These are phyloP conservation scores for Drosophila pachea DNA, from an alignment of 1,140 invertebrate genomes.

Conservation along the genomic window DNA sequence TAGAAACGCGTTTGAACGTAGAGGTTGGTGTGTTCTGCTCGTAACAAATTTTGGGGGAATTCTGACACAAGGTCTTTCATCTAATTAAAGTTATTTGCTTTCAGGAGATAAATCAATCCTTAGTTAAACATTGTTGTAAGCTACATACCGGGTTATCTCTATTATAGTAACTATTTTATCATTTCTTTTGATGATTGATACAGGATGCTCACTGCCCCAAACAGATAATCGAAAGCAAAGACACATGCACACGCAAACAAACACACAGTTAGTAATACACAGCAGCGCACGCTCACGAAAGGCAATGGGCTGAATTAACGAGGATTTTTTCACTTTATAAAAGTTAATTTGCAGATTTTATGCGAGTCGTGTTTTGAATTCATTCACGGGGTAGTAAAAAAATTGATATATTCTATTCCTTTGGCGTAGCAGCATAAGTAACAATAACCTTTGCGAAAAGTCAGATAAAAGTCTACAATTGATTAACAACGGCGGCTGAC, in stretches of 20 bases:
- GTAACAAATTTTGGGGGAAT: conserved; percentile 30
- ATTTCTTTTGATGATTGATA: conserved; percentile 14
- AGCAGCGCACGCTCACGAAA: conserved; percentile 28
- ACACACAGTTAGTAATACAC: conserved; percentile 10
- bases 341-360: neutral
- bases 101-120: too few species aligned
- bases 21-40: conserved; percentile 13
- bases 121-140: too few species aligned
- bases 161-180: neutral
- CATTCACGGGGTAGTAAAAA: too few species aligned
- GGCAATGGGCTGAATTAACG: neutral
- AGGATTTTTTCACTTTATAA: neutral
- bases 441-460: too few species aligned
- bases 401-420: neutral
- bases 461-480: neutral
- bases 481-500: neutral
- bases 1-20: neutral
- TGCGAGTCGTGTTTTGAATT: too few species aligned
- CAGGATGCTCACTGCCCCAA: conserved; percentile 14
- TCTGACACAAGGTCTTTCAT: conserved; percentile 3
- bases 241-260: conserved; percentile 1
- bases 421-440: neutral
- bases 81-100: neutral
- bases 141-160: too few species aligned
- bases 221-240: conserved; percentile 2